A percentile compares a stretch with the other conserved stretches of the same genome.
Evolutionary conservation across 2,797 vertebrate species (phyloP).

Genomic region (Pogoniulus pusillus): DNA sequence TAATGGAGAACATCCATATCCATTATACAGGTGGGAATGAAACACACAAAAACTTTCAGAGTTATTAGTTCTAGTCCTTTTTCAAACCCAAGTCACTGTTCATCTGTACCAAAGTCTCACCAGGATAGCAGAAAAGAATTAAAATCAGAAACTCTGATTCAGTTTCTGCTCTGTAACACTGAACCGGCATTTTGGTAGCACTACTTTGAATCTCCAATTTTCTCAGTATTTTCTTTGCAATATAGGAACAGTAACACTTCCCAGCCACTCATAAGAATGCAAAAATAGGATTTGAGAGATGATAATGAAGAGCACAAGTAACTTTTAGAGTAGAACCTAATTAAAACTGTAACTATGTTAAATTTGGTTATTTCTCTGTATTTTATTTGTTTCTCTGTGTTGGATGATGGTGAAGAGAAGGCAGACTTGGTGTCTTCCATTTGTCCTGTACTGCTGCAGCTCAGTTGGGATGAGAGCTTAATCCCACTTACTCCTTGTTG

Average conservation of each 20-base stretch:
- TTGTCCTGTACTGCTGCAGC: background rate
- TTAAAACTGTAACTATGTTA: background rate
- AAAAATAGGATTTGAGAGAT: background rate
- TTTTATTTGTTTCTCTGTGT: background rate
- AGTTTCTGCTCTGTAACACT: background rate
- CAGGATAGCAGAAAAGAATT: background rate
- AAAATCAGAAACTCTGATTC: background rate
- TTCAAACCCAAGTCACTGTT: background rate
- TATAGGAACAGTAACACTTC: background rate
- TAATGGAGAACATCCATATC: background rate
- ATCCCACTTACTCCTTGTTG: background rate
- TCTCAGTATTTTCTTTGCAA: background rate
- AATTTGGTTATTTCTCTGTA: background rate
- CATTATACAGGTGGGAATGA: background rate
- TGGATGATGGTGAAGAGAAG: background rate
- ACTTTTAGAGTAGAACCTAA: background rate
- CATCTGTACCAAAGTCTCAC: background rate
- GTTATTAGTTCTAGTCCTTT: background rate
- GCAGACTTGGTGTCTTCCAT: accelerated
- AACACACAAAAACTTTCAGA: background rate
- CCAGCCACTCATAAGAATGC: background rate
- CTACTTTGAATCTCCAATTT: background rate
- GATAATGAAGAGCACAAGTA: background rate
- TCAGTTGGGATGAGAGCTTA: background rate
- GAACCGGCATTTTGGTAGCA: background rate